Conservation (phyloP, 2,888 invertebrate genomes). For the Margaritifera margaritifera region DNA sequence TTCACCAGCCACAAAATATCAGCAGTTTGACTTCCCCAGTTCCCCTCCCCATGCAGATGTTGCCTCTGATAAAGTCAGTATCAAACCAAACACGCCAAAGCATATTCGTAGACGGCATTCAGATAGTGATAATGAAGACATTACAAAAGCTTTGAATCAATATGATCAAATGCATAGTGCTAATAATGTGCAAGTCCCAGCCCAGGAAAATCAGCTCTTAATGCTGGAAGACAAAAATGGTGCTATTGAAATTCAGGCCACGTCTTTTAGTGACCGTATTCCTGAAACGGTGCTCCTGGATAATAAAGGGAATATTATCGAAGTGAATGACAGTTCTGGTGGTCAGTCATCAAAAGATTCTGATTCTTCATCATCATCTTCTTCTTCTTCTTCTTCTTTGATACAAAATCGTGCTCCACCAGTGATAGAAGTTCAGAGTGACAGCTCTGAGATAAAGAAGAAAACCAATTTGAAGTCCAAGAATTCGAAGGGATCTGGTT, state of each 20-base stretch:
- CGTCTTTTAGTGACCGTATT: slow-evolving; percentile 46
- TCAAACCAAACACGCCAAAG: slow-evolving; percentile 65
- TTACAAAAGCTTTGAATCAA: slow-evolving; percentile 48
- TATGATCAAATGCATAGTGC: slow-evolving; percentile 33
- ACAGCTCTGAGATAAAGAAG: slow-evolving; percentile 36
- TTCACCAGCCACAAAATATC: slow-evolving; percentile 27
- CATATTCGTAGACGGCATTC: slow-evolving; percentile 65
- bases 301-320: slow-evolving; percentile 50
- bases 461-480: slow-evolving; percentile 75
- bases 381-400: slow-evolving; percentile 7
- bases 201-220: slow-evolving; percentile 37
- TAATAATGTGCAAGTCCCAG: slow-evolving; percentile 25
- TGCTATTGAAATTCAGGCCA: slow-evolving; percentile 48
- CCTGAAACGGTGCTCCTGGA: slow-evolving; percentile 49
- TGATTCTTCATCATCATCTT: slow-evolving; percentile 18
- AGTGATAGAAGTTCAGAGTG: slow-evolving; percentile 29
- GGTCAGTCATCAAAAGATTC: slow-evolving; percentile 20
- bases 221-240: slow-evolving; percentile 30
- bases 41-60: slow-evolving; percentile 61
- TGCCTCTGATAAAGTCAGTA: slow-evolving; percentile 66
- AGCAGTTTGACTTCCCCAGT: slow-evolving; percentile 46
- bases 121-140: slow-evolving; percentile 65
- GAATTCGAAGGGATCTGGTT: slow-evolving; percentile 57
- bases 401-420: neutral
- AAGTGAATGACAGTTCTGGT: slow-evolving; percentile 34